Conservation (phyloP, 2,888 invertebrate genomes). For the Miltochrista miniata region DNA sequence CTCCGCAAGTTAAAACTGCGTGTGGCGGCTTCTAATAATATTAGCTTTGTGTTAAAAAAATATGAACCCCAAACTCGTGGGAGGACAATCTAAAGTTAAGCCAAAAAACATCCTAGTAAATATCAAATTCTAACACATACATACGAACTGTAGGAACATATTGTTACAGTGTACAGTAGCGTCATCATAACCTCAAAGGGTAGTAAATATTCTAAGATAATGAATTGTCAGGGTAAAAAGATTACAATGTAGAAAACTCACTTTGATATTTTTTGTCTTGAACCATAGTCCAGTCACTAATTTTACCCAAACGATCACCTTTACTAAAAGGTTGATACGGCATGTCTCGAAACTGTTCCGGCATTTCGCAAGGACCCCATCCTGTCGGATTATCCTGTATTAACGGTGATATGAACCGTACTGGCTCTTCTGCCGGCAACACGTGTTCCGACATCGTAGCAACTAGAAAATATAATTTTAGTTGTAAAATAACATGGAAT, state of each 20-base stretch:
- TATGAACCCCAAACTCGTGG: too few species aligned
- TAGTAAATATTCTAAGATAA: background rate
- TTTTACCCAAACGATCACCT: slow-evolving; percentile 98
- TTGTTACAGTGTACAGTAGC: slow-evolving; percentile 12
- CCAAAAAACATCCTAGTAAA: too few species aligned
- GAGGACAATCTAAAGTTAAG: too few species aligned
- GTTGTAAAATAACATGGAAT: slow-evolving; percentile 38
- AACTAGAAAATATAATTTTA: slow-evolving; percentile 29
- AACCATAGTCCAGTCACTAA: slow-evolving; percentile 99
- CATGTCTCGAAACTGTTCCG: slow-evolving; percentile 97
- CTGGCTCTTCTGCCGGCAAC: slow-evolving; percentile 83
- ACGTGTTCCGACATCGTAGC: slow-evolving; percentile 76
- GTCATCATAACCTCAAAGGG: slow-evolving; percentile 61
- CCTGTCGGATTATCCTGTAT: slow-evolving; percentile 94
- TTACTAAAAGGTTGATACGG: slow-evolving; percentile 99
- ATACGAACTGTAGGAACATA: background rate
- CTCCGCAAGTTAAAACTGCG: too few species aligned
- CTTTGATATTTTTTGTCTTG: slow-evolving; percentile 97
- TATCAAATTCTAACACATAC: too few species aligned
- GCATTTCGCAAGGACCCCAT: slow-evolving; percentile 98
- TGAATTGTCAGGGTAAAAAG: background rate
- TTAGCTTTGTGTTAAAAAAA: too few species aligned
- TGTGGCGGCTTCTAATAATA: too few species aligned
- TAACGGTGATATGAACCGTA: slow-evolving; percentile 88
- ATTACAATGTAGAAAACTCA: slow-evolving; percentile 69